These are phyloP conservation scores for Hemicrepidius hirtus DNA, from an alignment of 2,888 invertebrate species.

Conservation along the genomic window DNA sequence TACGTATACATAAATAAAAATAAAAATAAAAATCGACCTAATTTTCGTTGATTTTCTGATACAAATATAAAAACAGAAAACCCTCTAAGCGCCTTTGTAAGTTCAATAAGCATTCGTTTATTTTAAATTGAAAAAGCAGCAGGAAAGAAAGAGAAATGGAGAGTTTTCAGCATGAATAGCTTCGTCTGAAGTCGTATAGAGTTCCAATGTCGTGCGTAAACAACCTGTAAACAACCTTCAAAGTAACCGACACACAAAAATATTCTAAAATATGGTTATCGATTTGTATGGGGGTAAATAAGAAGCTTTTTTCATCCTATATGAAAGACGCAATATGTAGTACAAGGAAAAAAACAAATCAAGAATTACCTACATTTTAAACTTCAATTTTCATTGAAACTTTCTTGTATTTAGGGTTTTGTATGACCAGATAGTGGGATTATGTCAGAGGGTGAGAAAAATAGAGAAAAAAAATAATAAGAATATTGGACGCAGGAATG, in stretches of 20 bases:
- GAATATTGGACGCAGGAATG: too few species aligned
- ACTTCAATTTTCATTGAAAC: too few species aligned
- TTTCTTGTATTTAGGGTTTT: too few species aligned
- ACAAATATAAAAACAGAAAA: background rate
- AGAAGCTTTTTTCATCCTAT: background rate
- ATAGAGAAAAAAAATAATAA: too few species aligned
- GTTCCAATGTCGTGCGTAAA: conserved; percentile 13
- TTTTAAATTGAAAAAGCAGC: conserved; percentile 28
- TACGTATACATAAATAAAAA: too few species aligned
- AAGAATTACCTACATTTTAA: too few species aligned
- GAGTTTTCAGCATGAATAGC: conserved; percentile 9
- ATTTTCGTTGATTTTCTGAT: too few species aligned
- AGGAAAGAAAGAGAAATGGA: conserved; percentile 5
- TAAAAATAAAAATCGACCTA: too few species aligned
- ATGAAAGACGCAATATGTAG: background rate
- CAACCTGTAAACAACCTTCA: conserved; percentile 18
- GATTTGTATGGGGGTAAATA: background rate
- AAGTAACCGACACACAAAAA: background rate
- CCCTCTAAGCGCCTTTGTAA: background rate
- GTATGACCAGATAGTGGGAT: too few species aligned
- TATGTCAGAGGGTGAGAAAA: too few species aligned
- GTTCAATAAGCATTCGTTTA: conserved; percentile 19
- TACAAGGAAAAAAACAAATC: background rate
- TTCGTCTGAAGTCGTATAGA: conserved; percentile 2
- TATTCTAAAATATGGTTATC: conserved; percentile 13